Evolutionary conservation across 2,888 invertebrate species (phyloP).

Genomic region (Caenorhabditis plicata): DNA sequence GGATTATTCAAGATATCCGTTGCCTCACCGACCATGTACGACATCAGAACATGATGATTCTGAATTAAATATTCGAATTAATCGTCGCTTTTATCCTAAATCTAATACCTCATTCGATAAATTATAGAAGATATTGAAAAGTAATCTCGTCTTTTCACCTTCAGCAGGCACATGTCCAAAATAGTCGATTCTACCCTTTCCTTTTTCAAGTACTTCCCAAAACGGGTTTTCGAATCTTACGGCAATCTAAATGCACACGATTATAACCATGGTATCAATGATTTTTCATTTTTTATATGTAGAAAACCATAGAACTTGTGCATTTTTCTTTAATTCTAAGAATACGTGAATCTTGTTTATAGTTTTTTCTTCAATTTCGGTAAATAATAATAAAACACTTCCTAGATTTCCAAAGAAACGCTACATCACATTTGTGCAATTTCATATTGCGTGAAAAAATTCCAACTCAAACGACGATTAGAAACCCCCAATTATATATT

Average conservation of each 20-base stretch:
- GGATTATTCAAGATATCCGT: conserved; percentile 65
- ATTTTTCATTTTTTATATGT: too few species aligned
- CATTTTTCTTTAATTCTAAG: neutral
- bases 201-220: conserved; percentile 66
- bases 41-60: conserved; percentile 65
- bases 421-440: too few species aligned
- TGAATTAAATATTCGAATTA: neutral
- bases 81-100: conserved; percentile 3
- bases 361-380: too few species aligned
- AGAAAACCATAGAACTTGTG: too few species aligned
- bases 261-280: neutral
- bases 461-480: neutral
- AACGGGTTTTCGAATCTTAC: conserved; percentile 67
- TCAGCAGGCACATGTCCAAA: conserved; percentile 67
- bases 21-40: conserved; percentile 68
- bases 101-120: conserved; percentile 62
- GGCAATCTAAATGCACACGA: conserved; percentile 62
- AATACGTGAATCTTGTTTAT: too few species aligned
- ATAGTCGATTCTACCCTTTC: conserved; percentile 43
- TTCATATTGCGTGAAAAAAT: too few species aligned
- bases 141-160: conserved; percentile 62
- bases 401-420: too few species aligned
- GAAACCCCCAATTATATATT: too few species aligned
- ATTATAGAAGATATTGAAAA: conserved; percentile 69
- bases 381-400: too few species aligned